Evolutionary conservation across 2,797 vertebrate genomes (phyloP), one percentile per base, ranked within the genome.

Genomic region (Lacerta agilis): DNA sequence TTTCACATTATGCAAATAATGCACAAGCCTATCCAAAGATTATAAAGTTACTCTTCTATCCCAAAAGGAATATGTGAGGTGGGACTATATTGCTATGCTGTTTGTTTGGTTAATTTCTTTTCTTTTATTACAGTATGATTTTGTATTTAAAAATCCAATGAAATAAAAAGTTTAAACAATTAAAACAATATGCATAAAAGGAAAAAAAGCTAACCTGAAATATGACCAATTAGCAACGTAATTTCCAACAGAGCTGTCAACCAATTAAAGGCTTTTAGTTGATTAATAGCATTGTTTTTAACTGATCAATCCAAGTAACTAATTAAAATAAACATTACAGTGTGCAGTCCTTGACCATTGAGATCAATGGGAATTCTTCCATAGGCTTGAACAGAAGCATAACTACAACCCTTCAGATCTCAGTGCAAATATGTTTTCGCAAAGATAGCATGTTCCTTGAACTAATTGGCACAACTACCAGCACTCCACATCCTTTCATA

Each of bases 321-420:
- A 81, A 89, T 89, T 84, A 85, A 80, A 89, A 85, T 67, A 85
- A 76, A 85, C 69, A 86, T 64, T 49, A 80, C 27, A 85, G 23
- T 38, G 25, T 80, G 45, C 71, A 69, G 71, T 75, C 58, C 36
- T 89, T 76, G 64, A 67, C 83, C 45, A 58, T 61, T 85, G 83
- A 86, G 86, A 89, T 85, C 88, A 89, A 89, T 89, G 88, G 78
- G 72, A 76, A 89, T 29, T 64, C 64, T 88, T 88, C 66, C 36
- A 73, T n/a, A 33, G 61, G 61, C 15, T 36, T 76, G 23, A 77
- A 67, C 61, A 67, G 73, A 88, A 78, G 23, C 45, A 23, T 5
- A 38, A 36, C 69, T 87, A 75, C 75, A 82, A 81, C 38, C 69
- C 29, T 36, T 25, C 43, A 38, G 7, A 66, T 79, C 41, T 79